Conservation (phyloP, 2,888 invertebrate species). For the Phytoseiulus persimilis region DNA sequence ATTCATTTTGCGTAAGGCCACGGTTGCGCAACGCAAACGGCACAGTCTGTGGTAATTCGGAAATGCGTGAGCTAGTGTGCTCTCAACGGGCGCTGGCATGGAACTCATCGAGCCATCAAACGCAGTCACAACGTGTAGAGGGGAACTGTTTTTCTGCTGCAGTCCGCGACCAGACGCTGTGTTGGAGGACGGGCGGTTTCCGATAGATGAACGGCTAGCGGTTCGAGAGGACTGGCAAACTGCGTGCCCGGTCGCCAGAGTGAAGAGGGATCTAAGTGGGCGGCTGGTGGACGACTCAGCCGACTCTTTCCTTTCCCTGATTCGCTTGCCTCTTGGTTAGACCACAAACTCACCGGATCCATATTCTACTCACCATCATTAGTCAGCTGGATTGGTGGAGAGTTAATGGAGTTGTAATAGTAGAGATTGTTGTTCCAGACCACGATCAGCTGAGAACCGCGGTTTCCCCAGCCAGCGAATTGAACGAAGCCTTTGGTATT, state of each 20-base stretch:
- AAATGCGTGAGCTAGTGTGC: background rate
- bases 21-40: background rate
- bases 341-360: background rate
- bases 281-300: background rate
- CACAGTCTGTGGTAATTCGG: background rate
- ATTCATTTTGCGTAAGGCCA: background rate
- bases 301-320: background rate
- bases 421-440: conserved; percentile 68
- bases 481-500: conserved; percentile 53
- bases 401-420: conserved; percentile 51
- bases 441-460: conserved; percentile 63
- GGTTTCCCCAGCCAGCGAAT: conserved; percentile 68
- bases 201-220: background rate
- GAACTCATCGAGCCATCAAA: background rate
- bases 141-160: background rate
- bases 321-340: background rate
- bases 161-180: background rate
- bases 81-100: background rate
- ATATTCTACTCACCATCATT: conserved; percentile 20
- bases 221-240: too few species aligned
- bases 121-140: background rate
- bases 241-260: background rate
- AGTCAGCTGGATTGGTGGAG: conserved; percentile 13
- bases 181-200: background rate
- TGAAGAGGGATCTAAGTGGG: background rate